Percentiles rank a stretch among this genome's conserved stretches.
Evolutionary conservation across 2,113 vertebrate species (phyloP).

Genomic region (Oreocharis arfaki): DNA sequence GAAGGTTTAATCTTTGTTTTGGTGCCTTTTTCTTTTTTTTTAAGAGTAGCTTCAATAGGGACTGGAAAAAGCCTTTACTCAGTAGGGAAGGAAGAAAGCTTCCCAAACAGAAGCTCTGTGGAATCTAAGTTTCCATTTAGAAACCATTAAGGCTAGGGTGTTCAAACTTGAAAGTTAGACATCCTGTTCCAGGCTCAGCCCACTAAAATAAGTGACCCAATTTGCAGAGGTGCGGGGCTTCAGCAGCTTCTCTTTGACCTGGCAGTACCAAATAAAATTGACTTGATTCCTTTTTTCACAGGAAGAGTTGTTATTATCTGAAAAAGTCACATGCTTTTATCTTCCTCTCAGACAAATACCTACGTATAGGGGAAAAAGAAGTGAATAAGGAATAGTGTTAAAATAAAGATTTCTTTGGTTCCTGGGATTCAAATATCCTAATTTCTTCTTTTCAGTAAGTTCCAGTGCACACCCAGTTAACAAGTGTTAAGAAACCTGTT

Average conservation of each 20-base stretch:
- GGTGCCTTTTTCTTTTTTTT: neutral
- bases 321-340: neutral
- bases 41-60: neutral
- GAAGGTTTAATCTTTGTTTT: slow-evolving; percentile 1
- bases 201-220: slow-evolving; percentile 50
- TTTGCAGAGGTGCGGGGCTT: slow-evolving; percentile 11
- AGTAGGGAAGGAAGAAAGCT: neutral
- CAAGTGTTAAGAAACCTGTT: neutral
- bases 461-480: neutral
- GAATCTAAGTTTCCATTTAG: slow-evolving; percentile 37
- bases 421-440: neutral
- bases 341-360: neutral
- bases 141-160: slow-evolving; percentile 21
- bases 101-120: slow-evolving; percentile 20
- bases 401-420: neutral
- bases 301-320: neutral
- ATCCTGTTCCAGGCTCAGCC: slow-evolving; percentile 46
- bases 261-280: neutral
- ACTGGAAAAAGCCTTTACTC: slow-evolving; percentile 8
- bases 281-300: neutral
- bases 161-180: slow-evolving; percentile 43
- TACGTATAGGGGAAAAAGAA: neutral
- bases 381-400: neutral
- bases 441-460: neutral
- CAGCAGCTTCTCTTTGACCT: neutral